Percentiles rank a stretch among this genome's conserved stretches.
phyloP scores from a whole-genome alignment of 1,140 invertebrate species.

The Ceratina calcarata region DNA sequence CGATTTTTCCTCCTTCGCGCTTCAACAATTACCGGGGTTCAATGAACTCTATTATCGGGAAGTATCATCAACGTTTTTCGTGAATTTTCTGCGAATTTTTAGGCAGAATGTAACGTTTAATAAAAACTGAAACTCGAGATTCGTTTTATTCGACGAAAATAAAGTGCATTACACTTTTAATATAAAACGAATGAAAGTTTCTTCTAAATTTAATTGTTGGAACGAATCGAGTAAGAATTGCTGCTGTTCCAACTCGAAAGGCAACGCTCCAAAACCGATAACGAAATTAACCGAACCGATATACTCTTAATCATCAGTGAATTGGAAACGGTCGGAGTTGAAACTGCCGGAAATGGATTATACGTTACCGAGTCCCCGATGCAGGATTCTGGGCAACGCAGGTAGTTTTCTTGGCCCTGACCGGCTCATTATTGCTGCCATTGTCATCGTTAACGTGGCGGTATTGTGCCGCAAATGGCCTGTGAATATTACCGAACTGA shows the following conservation, averaged over 20 bases:
- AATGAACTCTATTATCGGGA: constrained; percentile 16
- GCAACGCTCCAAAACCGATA: not conserved
- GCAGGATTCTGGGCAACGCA: constrained; percentile 28
- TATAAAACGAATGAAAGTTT: too few relatives aligned
- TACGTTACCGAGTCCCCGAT: not conserved
- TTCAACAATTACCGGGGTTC: constrained; percentile 33
- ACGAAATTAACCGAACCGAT: not conserved
- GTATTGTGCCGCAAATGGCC: constrained; percentile 65
- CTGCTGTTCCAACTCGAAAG: too few relatives aligned
- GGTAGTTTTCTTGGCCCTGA: constrained; percentile 63
- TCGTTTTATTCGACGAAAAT: too few relatives aligned
- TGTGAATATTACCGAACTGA: constrained; percentile 61
- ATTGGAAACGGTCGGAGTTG: not conserved
- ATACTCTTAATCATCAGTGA: not conserved
- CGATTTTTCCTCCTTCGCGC: constrained; percentile 43
- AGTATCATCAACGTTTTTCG: not conserved
- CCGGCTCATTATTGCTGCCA: constrained; percentile 58
- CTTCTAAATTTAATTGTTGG: too few relatives aligned
- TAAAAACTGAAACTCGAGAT: too few relatives aligned
- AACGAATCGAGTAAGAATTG: too few relatives aligned
- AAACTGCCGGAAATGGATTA: not conserved
- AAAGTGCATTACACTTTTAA: too few relatives aligned
- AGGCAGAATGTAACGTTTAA: too few relatives aligned
- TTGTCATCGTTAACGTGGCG: constrained; percentile 67
- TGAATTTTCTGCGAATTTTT: too few relatives aligned